Evolutionary conservation across 2,888 invertebrate genomes (phyloP), one percentile per base, ranked within the genome.

Genomic region (Drosophila engyochracea): DNA sequence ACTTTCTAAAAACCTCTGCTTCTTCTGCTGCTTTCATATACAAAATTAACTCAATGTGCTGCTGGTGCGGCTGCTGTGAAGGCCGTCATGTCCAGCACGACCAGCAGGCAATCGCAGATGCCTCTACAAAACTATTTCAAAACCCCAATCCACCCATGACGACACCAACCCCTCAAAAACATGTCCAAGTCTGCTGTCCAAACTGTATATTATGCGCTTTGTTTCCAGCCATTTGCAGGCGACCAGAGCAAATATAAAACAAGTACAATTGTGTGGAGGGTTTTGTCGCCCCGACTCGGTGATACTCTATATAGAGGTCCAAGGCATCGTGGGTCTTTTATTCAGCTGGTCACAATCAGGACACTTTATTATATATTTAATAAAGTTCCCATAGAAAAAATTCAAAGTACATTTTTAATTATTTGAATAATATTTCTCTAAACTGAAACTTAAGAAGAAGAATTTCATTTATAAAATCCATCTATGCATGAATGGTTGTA

Each of bases 151-250:
- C 44, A 51, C 57, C 53, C 41, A 59, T 9, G 16, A 25, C 25
- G 25, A 47, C 31, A 49, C 33, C 39, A 52, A 28, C 55, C 35
- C 44, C 52, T 28, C 57, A 39, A 49, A 37, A 75, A 61, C 72
- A 72, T 76, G 7, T 68, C 54, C 72, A 71, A 54, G 41, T 68
- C 28, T 16, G 54, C 55, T 64, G 54, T 62, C 62, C 70, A 70
- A 79, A 61, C 64, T 57, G 65, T 62, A 35, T 79, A 76, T 68
- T 52, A 54, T 62, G 63, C 66, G 64, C 68, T 74, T 83, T 85
- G 85, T 79, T 76, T 69, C 61, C 33, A 70, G 81, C 83, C 83
- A 70, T 57, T 66, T 75, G 74, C 88, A 87, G 79, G 52, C 64
- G 28, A 53, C 44, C 59, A 39, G 30, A 51, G 39, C 58, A 55